Evolutionary conservation across 2,797 vertebrate genomes (phyloP), one percentile per base, ranked within the genome.

Genomic region (Rhinichthys osculus): DNA sequence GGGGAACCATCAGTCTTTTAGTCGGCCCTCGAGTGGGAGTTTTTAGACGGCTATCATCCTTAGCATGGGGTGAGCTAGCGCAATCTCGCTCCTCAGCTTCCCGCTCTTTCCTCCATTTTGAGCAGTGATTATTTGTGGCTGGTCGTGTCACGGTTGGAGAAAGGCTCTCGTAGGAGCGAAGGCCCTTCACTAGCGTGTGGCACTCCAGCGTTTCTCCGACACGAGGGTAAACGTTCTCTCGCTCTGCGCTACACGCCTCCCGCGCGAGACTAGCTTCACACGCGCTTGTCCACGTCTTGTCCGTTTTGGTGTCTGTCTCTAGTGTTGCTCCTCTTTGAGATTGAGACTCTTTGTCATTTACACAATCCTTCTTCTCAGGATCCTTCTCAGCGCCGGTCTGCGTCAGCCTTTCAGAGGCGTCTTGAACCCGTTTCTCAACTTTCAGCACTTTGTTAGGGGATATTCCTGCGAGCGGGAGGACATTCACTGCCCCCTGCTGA

Each of bases 101-200:
- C 57, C 93, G 92, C 89, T 96, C 96, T 89, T 95, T 96, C 87
- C 93, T 95, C 96, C 96, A 97, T 88, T 97, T 97, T 77, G 96
- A 96, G 88, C 96, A 97, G 57, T 94, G 96, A 89, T 92, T 96
- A 0, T 50, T 50, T 0, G 93, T 93, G 0, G 92, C 33, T 0
- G 94, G 92, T 80, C 94, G 92, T 14, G 93, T 93, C 69, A 93
- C 69, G 5, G 93, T 87, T 4, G 93, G 88, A 17, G 94, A 92
- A 74, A 95, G 84, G 76, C 87, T 62, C 1, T 95, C 95, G 23
- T 96, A 96, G 30, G 94, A 96, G 76, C 93, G 90, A 1, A 96
- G 91, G 85, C 95, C 95, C 90, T 94, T 95, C 50, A 96, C 96
- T 77, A 96, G 91, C 78, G 95, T 96, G 91, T 95, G 96, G 87